Percentiles rank a stretch among this genome's conserved stretches.
These are phyloP conservation scores for Semaprochilodus insignis DNA, from an alignment of 2,797 vertebrate genomes.

Conservation along the genomic window DNA sequence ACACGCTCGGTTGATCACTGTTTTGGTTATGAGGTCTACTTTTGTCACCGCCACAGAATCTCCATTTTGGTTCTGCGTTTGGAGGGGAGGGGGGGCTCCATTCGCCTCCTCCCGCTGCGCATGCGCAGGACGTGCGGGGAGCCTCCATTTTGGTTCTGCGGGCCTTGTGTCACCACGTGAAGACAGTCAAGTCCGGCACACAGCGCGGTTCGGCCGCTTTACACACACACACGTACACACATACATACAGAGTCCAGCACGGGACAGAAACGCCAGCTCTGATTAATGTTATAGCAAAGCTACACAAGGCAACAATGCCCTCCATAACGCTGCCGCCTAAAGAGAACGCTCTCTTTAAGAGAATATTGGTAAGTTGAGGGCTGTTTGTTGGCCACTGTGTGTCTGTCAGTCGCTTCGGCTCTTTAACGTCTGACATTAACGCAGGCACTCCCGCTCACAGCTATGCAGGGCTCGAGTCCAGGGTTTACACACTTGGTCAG, in stretches of 20 bases:
- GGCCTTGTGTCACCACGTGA: conserved; percentile 82
- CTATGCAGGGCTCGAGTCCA: too few species aligned
- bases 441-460: neutral
- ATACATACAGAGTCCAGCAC: conserved; percentile 39
- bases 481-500: neutral
- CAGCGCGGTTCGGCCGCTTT: neutral
- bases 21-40: too few species aligned
- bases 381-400: conserved; percentile 34
- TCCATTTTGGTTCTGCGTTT: neutral
- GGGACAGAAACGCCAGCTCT: conserved; percentile 60
- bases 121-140: conserved; percentile 6
- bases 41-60: neutral
- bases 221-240: neutral
- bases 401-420: conserved; percentile 34
- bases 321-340: conserved; percentile 94
- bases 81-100: neutral
- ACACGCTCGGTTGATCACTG: too few species aligned
- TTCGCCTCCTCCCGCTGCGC: neutral
- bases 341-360: conserved; percentile 97
- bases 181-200: conserved; percentile 12
- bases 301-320: conserved; percentile 84
- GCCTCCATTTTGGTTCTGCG: conserved; percentile 40
- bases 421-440: conserved; percentile 26
- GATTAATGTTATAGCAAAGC: conserved; percentile 46
- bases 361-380: conserved; percentile 90